Evolutionary conservation across 2,888 invertebrate genomes (phyloP), one percentile per base, ranked within the genome.

Genomic region (Parasteatoda lunata): DNA sequence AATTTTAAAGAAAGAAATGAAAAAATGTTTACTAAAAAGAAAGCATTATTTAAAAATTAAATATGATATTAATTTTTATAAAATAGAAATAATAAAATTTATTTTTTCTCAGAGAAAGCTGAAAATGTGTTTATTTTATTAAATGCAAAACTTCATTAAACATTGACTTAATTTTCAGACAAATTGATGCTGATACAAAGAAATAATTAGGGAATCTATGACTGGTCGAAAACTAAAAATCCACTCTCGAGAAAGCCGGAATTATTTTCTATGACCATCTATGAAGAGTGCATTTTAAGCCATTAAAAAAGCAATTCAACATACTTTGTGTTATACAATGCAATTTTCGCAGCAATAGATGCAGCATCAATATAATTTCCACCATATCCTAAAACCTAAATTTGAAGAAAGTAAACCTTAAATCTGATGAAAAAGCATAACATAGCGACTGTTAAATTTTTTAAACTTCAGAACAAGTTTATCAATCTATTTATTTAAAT

Each of bases 301-400:
- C 4, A 2, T 45, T 47, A 3, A 72, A 72, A 30, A 72, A 51
- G 52, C 48, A n/a, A 11, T 51, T n/a, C 70, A 48, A 69, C 76
- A 83, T 87, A 90, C 90, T 95, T 94, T 11, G 97, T 96, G 91
- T 96, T 96, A 91, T 94, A 96, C 9, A 99, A 93, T 1, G 98
- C 98, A 51, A 97, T 95, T 93, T 98, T 98, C 0, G 98, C 97
- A 8, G 97, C 98, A 76, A 98, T 92, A 0, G 98, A 97, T 0
- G 97, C 96, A 8, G 97, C 97, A 93, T 99, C 99, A 92, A 96
- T 96, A n/a, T 98, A 93, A 93, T 98, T 98, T 1, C 99, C 98
- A 47, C 98, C 98, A 92, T 97, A 97, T 93, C 98, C 98, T 88
- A 99, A 93, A 89, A 99, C 95, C 96, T 97, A 91, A 59, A 93